Evolutionary conservation across 2,888 invertebrate genomes (phyloP).

Genomic region (Microctonus aethiopoides): DNA sequence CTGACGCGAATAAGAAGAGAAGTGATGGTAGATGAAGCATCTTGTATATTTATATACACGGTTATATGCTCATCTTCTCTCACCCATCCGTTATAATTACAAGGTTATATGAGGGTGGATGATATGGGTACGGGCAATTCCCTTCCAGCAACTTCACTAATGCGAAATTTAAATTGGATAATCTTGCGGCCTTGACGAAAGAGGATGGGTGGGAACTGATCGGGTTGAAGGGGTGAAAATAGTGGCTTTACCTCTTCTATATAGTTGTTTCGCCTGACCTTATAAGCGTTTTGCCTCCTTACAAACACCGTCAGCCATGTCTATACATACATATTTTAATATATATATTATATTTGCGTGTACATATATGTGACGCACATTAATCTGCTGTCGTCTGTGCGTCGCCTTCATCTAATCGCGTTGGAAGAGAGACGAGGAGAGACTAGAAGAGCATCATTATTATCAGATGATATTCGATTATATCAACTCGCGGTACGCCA

Average conservation of each 20-base stretch:
- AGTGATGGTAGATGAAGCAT: background rate
- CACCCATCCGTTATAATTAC: background rate
- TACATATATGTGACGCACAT: background rate
- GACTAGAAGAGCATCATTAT: no score
- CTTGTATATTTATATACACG: constrained; percentile 2
- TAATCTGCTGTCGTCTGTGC: background rate
- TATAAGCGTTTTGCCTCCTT: constrained; percentile 23
- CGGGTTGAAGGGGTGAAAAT: background rate
- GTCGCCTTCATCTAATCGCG: constrained; percentile 6
- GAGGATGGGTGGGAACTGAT: background rate
- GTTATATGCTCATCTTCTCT: constrained; percentile 2
- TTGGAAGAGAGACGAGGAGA: constrained; percentile 8
- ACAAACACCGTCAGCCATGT: background rate
- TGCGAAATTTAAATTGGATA: constrained; percentile 30
- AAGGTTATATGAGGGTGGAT: constrained; percentile 13
- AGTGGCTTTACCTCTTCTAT: background rate
- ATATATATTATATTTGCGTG: background rate
- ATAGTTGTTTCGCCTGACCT: constrained; percentile 19
- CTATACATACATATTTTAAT: background rate
- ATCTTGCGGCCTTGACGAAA: constrained; percentile 22
- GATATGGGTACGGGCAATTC: constrained; percentile 24
- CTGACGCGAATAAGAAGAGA: background rate
- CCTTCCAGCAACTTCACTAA: constrained; percentile 23
- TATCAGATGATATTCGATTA: constrained; percentile 35
- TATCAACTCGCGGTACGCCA: constrained; percentile 17